Evolutionary conservation across 2,113 vertebrate genomes (phyloP), one percentile per base, ranked within the genome.

Genomic region (Bubalus kerabau): DNA sequence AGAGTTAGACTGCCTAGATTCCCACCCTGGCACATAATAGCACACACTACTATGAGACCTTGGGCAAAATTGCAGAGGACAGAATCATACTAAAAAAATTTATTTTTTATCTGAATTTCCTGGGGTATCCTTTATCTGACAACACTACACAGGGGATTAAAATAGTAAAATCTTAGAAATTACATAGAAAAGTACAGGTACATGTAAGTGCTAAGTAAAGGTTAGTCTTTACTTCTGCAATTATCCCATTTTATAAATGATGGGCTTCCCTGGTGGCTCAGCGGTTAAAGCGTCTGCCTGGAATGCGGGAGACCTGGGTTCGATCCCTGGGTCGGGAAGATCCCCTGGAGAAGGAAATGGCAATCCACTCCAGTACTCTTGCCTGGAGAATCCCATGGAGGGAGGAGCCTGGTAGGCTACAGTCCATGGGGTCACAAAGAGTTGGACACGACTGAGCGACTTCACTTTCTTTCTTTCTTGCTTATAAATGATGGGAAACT

Each of bases 161-260:
- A 60, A 87, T 85, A 80, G 11, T 46, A 67, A 91, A 94, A 78
- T 64, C 71, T 94, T 90, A 62, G 40, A 93, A 60, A 93, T 56
- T 82, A 36, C 36, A 15, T 50, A 46, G 17, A 64, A 84, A 46
- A 88, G 6, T 21, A 10, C 19, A 48, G 26, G 46, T 83, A 2
- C 32, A 30, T 46, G 19, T 76, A 89, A 64, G 50, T 86, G 19
- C 26, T 92, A 71, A 54, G 15, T 74, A 81, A 67, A 94, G 46
- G 21, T 78, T 87, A 52, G 84, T 84, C 32, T 94, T 96, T 74
- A 86, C 32, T 93, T 97, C 85, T 74, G 48, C 43, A 88, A 96
- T n/a, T n/a, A 80, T 76, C 67, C 7, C 14, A 46, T 48, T 94
- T 93, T 87, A 89, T 54, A 90, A 96, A 57, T 76, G 32, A 59